Percentiles rank a stretch among this genome's conserved stretches.
These are phyloP conservation scores for Dromas ardeola DNA, from an alignment of 2,113 vertebrate species.

Conservation along the genomic window DNA sequence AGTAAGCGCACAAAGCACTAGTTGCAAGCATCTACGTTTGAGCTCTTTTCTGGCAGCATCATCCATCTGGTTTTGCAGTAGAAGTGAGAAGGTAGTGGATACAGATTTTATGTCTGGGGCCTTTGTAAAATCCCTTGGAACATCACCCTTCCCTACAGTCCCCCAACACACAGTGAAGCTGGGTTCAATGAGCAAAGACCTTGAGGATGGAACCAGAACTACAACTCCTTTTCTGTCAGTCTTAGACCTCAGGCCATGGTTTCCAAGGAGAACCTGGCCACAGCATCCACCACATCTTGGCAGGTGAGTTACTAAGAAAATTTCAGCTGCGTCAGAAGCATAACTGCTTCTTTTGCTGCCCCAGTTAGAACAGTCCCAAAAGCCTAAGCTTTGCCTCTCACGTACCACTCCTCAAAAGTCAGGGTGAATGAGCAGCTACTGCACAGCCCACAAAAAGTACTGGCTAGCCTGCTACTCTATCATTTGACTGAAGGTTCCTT, in stretches of 20 bases:
- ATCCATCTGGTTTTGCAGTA: neutral
- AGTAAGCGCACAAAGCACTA: neutral
- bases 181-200: neutral
- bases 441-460: neutral
- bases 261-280: neutral
- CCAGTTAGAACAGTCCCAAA: neutral
- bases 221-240: neutral
- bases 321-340: neutral
- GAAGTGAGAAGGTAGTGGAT: neutral
- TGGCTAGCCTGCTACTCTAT: neutral
- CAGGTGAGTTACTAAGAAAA: neutral
- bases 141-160: neutral
- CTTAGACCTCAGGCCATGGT: rapidly evolving
- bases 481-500: neutral
- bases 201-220: neutral
- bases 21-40: neutral
- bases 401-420: neutral
- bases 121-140: neutral
- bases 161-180: neutral
- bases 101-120: neutral
- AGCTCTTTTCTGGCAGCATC: neutral
- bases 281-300: neutral
- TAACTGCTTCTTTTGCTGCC: neutral
- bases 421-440: neutral
- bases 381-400: neutral